Evolutionary conservation across 2,888 invertebrate genomes (phyloP), one percentile per base, ranked within the genome.

Genomic region (Mimachlamys varia): DNA sequence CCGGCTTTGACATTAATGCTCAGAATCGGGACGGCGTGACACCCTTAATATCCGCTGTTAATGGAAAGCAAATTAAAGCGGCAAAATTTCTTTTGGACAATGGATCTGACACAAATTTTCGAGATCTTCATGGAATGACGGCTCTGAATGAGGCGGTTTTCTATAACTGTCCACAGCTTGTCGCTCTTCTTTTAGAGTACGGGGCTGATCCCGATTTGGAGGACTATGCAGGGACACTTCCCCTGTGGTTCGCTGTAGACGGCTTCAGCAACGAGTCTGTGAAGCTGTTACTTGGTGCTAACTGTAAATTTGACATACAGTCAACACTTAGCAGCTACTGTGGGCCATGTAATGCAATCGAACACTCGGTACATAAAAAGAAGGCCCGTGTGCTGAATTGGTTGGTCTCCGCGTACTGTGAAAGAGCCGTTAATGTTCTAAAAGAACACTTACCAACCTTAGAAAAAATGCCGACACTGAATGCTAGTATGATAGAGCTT

Each of bases 221-320:
- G 88, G 96, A 96, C 88, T 95, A 95, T 49, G 96, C 95, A 37
- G 94, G 95, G 22, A 96, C 95, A 2, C 94, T 96, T 33, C 96
- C 96, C 0, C 94, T 96, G 12, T 96, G 96, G 95, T 95, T 96
- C 91, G 96, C 96, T 38, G 95, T 96, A 3, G 96, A 96, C 92
- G 93, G 94, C 55, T 93, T 94, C 49, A 95, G 95, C 91, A 90
- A 92, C 15, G 93, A 94, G 50, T 94, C 94, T 15, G 93, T 95
- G 27, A 94, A 94, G 87, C 90, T 95, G 12, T 90, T 95, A 87
- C 91, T 95, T 98, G 97, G 99, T 98, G 95, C 99, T 98, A 97
- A 99, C 98, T 92, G 99, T 98, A 96, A 99, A 98, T 97, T 99
- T 98, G 93, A 98, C 97, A 90, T 92, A n/a, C 96, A 96, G 91